These are phyloP conservation scores for Bathynomus jamesi DNA, from an alignment of 1,140 invertebrate species.

Conservation along the genomic window DNA sequence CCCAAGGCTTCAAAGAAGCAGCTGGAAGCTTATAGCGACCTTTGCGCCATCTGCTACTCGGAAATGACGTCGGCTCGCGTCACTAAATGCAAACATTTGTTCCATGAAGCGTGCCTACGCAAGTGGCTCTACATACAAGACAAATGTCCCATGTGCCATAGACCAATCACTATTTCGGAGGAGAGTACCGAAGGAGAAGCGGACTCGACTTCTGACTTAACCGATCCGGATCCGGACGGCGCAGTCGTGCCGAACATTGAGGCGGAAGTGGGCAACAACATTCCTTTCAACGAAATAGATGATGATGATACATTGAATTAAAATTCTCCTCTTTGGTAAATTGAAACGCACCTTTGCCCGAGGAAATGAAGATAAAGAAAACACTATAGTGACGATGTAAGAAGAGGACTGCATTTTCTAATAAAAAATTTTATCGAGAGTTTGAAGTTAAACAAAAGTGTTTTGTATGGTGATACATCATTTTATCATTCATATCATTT, in stretches of 20 bases:
- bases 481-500: too few relatives aligned
- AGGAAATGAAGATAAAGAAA: too few relatives aligned
- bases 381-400: too few relatives aligned
- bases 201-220: background rate
- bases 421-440: too few relatives aligned
- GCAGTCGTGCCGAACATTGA: background rate
- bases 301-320: too few relatives aligned
- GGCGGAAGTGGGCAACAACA: background rate
- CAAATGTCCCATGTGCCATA: constrained; percentile 51
- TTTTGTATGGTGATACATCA: too few relatives aligned
- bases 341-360: too few relatives aligned
- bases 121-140: constrained; percentile 90
- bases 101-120: constrained; percentile 85
- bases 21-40: constrained; percentile 68
- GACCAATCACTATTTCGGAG: constrained; percentile 15
- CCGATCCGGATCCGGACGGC: too few relatives aligned
- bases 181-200: background rate
- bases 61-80: constrained; percentile 86
- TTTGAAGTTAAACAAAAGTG: too few relatives aligned
- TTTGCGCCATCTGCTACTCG: constrained; percentile 94
- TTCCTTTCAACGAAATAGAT: background rate
- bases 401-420: too few relatives aligned
- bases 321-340: too few relatives aligned
- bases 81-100: constrained; percentile 85
- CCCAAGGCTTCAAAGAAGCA: constrained; percentile 72